A percentile compares a stretch with the other conserved stretches of the same genome.
Conservation (phyloP, 1,140 invertebrate genomes). For the Pseudomyrmex pallidus region DNA sequence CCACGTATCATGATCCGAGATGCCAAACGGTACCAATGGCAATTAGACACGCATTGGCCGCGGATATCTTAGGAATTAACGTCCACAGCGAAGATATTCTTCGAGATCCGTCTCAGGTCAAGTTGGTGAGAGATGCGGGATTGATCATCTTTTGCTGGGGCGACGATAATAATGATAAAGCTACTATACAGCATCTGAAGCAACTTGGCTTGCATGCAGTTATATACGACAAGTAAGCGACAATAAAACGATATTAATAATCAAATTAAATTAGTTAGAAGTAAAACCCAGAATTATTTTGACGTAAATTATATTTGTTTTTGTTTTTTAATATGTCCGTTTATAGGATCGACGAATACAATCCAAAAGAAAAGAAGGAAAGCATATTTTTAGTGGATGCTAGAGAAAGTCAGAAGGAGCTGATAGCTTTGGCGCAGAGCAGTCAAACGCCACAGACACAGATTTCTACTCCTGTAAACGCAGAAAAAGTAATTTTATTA, state of each 20-base stretch:
- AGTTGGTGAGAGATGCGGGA: conserved; percentile 90
- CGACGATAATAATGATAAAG: conserved; percentile 95
- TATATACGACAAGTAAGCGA: conserved; percentile 94
- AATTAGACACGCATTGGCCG: conserved; percentile 91
- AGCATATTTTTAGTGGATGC: conserved; percentile 93
- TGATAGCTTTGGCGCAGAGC: conserved; percentile 85
- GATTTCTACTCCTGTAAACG: conserved; percentile 65
- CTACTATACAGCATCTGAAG: conserved; percentile 94
- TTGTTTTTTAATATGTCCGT: conserved; percentile 6
- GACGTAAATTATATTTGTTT: conserved; percentile 6
- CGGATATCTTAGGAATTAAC: conserved; percentile 94
- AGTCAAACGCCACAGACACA: conserved; percentile 74
- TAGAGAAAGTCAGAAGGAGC: conserved; percentile 89
- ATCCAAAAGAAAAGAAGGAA: conserved; percentile 92
- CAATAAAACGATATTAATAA: background rate
- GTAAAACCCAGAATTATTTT: background rate
- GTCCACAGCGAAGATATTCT: conserved; percentile 96
- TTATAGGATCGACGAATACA: conserved; percentile 90
- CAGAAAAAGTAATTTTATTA: conserved; percentile 63
- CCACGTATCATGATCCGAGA: conserved; percentile 93
- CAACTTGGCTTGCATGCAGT: conserved; percentile 95
- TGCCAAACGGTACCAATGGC: conserved; percentile 93
- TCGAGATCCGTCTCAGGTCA: conserved; percentile 92
- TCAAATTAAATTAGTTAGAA: conserved; percentile 12
- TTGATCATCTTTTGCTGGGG: conserved; percentile 98